Evolutionary conservation across 2,113 vertebrate species (phyloP), one percentile per base, ranked within the genome.

Genomic region (Sorex fumeus): DNA sequence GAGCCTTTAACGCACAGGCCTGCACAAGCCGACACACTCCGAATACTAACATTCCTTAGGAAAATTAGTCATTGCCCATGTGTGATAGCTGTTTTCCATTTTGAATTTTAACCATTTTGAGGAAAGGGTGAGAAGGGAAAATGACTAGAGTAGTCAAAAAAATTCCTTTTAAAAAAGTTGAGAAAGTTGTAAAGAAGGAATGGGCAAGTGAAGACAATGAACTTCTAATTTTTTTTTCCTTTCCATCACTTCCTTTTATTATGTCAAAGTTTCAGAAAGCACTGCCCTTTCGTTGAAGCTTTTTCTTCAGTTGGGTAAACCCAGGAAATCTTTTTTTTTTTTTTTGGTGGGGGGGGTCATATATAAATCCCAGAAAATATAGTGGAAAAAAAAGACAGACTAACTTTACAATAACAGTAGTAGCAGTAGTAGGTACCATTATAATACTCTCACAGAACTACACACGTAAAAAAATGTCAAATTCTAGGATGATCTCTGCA

Each of bases 31-130:
- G 98, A 98, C 97, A 97, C 96, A 94, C 94, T 97, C 97, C 97
- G 98, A 98, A 98, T 98, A 96, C 97, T 98, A 98, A 98, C 97
- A 98, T 97, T 97, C 95, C 95, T 82, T 96, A 92, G 97, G 96
- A 98, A 98, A 97, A 98, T 97, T 97, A 97, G 96, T 98, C 97
- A 97, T 96, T 95, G 96, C 95, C 87, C 90, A 78, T 90, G 96
- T 96, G 94, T 95, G 92, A 97, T 95, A 34, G 84, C 92, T 93
- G 80, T 95, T 95, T 95, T 96, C 94, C 93, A 36, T 88, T 62
- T 95, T 96, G 95, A 93, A 93, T 94, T 89, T 97, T 95, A 96
- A 95, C 94, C 84, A 91, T 96, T 94, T 93, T 70, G 89, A 83
- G 89, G 93, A 76, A 95, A 95, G 57, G 6, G 32, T 16, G 27